Base-by-base conservation (phyloP, 2,113 vertebrate genomes). In the Amblyopsis rosae region DNA sequence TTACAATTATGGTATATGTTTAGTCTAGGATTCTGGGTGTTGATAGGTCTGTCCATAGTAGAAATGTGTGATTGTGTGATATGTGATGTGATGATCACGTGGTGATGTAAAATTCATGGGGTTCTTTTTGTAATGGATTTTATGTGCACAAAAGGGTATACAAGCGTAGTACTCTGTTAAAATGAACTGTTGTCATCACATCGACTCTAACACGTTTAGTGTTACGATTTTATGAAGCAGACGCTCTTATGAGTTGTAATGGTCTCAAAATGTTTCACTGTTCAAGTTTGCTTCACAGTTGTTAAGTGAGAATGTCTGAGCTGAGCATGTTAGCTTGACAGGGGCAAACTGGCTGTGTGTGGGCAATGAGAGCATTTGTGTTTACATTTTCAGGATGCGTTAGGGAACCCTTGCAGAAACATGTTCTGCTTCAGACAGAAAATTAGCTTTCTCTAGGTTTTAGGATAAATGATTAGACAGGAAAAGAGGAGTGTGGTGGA, bases 291-390 rank as follows among this genome's bases (percentile, higher is more conserved):
- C 70, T 77, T 82, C 41, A 9, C 51, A 63, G 85, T 69, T 46
- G 32, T 83, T 72, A 64, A 81, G 80, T 46, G 68, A 75, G 78
- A 75, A 64, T 56, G 69, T 84, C 84, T 74, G 69, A 45, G 64
- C 59, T 62, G 73, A 80, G 72, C 66, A 59, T 79, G 76, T 85
- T 80, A 63, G 58, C 59, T 82, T 82, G 85, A 90, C 75, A 70
- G 73, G 59, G 76, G 66, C 72, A 80, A 81, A 85, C 77, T 79
- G 81, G 64, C 63, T 81, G 76, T 50, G 77, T 78, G 79, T 82
- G 84, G 72, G 70, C 73, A 76, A 65, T 89, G 88, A 91, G 91
- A 86, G 88, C 87, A 87, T 92, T 92, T 87, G 66, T 86, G 73
- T 92, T 86, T 90, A 90, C 75, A 71, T 85, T 83, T 90, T 92